Evolutionary conservation across 2,113 vertebrate genomes (phyloP).

Genomic region (Acanthochromis polyacanthus): DNA sequence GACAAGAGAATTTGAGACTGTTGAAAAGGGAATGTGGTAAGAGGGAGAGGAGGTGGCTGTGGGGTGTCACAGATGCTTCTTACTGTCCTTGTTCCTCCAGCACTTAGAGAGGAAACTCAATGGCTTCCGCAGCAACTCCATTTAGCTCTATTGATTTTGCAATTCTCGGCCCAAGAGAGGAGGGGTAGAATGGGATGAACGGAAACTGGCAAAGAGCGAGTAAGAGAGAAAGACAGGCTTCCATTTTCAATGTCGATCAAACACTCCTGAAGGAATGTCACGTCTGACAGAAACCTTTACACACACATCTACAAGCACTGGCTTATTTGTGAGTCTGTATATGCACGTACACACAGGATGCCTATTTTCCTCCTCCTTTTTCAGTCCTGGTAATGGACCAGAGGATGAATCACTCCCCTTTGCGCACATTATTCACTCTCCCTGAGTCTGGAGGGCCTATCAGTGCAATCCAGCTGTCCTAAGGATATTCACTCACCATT

Average conservation of each 20-base stretch:
- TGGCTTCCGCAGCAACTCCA: constrained; percentile 83
- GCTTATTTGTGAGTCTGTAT: constrained; percentile 29
- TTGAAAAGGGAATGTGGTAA: constrained; percentile 20
- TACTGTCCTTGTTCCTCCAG: constrained; percentile 74
- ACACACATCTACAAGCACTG: constrained; percentile 20
- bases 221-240: constrained; percentile 47
- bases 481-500: constrained; percentile 37
- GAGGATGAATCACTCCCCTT: constrained; percentile 57
- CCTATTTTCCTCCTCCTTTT: constrained; percentile 31
- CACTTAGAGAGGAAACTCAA: constrained; percentile 82
- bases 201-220: constrained; percentile 59
- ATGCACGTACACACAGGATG: constrained; percentile 13
- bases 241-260: constrained; percentile 66
- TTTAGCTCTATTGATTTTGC: constrained; percentile 87
- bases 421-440: constrained; percentile 55
- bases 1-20: constrained; percentile 21
- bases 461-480: constrained; percentile 38
- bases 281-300: constrained; percentile 50
- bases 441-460: constrained; percentile 36
- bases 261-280: constrained; percentile 70
- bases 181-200: constrained; percentile 56
- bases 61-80: constrained; percentile 62
- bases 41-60: constrained; percentile 43
- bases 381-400: constrained; percentile 52
- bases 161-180: constrained; percentile 74